These are phyloP conservation scores for Dicranocentrus wangi DNA, from an alignment of 2,888 invertebrate genomes.

Conservation along the genomic window DNA sequence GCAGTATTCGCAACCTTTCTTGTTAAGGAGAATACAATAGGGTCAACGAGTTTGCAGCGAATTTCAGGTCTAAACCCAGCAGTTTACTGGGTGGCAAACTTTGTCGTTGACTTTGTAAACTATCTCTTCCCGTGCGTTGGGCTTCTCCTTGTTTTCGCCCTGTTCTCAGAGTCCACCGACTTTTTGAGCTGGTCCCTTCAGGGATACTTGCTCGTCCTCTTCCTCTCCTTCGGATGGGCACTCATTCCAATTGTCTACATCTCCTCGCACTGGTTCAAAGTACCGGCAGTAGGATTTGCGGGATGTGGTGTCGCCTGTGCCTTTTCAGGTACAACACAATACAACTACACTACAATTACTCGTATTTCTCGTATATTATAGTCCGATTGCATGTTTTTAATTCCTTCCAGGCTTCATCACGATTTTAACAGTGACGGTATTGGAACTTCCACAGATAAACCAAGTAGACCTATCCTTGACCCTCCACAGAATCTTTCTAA, in stretches of 20 bases:
- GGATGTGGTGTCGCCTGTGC: slow-evolving; percentile 58
- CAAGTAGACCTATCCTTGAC: slow-evolving; percentile 78
- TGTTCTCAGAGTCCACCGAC: slow-evolving; percentile 65
- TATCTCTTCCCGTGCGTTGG: slow-evolving; percentile 79
- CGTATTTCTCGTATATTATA: not conserved
- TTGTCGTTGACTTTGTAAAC: slow-evolving; percentile 82
- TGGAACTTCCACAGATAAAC: slow-evolving; percentile 79
- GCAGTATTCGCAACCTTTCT: slow-evolving; percentile 77
- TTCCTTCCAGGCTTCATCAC: slow-evolving; percentile 83
- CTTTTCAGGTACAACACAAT: slow-evolving; percentile 42
- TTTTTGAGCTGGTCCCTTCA: slow-evolving; percentile 65
- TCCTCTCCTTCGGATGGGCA: slow-evolving; percentile 76
- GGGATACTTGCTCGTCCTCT: slow-evolving; percentile 75
- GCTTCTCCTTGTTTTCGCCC: slow-evolving; percentile 78
- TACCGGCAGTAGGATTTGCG: slow-evolving; percentile 58
- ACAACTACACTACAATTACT: not conserved
- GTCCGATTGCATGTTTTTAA: not conserved
- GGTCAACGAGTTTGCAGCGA: slow-evolving; percentile 82
- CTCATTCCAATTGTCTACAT: slow-evolving; percentile 58
- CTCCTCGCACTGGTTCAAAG: slow-evolving; percentile 43
- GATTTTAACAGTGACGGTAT: slow-evolving; percentile 82
- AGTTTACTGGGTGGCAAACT: slow-evolving; percentile 82
- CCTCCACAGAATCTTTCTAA: slow-evolving; percentile 81
- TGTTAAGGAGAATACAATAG: slow-evolving; percentile 81
- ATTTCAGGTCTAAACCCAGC: slow-evolving; percentile 82